A percentile compares a stretch with the other conserved stretches of the same genome.
Conservation (phyloP, 2,113 vertebrate genomes). For the Triplophysa rosa region DNA sequence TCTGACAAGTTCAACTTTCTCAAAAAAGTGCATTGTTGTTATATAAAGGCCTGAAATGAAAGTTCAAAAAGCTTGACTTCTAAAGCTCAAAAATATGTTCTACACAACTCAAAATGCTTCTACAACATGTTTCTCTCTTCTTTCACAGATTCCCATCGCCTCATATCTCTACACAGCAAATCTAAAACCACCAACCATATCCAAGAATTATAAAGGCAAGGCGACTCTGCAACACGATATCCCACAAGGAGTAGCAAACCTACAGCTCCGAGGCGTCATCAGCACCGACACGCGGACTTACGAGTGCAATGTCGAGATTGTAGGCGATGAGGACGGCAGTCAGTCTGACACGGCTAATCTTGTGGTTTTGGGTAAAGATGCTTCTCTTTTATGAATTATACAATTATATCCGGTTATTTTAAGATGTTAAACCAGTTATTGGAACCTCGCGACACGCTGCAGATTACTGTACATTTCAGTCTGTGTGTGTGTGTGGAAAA, state of each 20-base stretch:
- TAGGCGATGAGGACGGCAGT: slow-evolving; percentile 13
- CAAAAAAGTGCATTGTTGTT: no score
- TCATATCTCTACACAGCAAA: neutral
- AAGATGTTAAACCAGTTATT: no score
- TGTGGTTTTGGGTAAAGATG: slow-evolving; percentile 65
- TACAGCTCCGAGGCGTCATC: slow-evolving; percentile 54
- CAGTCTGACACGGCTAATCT: neutral
- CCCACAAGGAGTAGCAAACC: slow-evolving; percentile 19
- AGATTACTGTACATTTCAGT: no score
- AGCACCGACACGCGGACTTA: slow-evolving; percentile 52
- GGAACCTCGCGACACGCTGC: no score
- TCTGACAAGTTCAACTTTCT: neutral
- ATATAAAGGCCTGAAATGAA: no score
- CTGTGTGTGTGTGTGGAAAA: no score
- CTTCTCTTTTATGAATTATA: neutral
- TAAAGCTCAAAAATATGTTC: no score
- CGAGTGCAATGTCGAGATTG: slow-evolving; percentile 58
- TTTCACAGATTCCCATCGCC: slow-evolving; percentile 39
- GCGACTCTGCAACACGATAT: neutral
- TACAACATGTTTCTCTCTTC: neutral
- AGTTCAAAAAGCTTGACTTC: no score
- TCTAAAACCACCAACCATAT: accelerated
- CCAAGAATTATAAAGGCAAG: accelerated
- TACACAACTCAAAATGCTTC: no score
- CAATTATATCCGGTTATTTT: no score